Percentiles rank a stretch among this genome's conserved stretches.
Evolutionary conservation across 2,888 invertebrate species (phyloP).

Genomic region (Tanypteryx hageni): DNA sequence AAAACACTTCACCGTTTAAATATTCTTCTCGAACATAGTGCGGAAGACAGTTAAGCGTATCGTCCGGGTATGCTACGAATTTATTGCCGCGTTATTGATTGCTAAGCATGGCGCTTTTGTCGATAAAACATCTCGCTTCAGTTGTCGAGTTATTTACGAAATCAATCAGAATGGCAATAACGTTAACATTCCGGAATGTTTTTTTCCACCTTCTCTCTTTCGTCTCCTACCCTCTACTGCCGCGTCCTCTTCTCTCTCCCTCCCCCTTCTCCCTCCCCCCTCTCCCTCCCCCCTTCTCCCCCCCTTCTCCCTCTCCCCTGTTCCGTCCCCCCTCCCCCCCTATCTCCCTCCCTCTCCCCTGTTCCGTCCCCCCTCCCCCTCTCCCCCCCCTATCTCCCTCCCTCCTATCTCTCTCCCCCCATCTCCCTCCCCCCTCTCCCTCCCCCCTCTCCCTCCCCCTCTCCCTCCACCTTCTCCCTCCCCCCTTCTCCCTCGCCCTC

Average conservation of each 20-base stretch:
- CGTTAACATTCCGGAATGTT: neutral
- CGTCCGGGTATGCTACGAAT: neutral
- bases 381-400: neutral
- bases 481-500: neutral
- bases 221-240: neutral
- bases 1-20: no score
- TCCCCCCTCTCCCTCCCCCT: no score
- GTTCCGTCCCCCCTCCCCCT: neutral
- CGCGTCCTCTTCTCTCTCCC: neutral
- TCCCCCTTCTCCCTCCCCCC: neutral
- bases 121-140: neutral
- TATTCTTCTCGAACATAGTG: neutral
- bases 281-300: neutral
- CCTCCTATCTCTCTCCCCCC: neutral
- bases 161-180: neutral
- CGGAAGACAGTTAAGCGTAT: neutral
- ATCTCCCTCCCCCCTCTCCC: neutral
- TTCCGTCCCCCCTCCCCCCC: neutral
- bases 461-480: neutral
- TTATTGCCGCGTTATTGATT: neutral
- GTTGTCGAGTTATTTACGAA: neutral
- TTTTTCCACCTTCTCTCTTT: neutral
- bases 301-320: no score
- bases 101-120: neutral
- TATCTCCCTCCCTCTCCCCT: neutral